Evolutionary conservation across 2,888 invertebrate genomes (phyloP).

Genomic region (Eupithecia exiguata): DNA sequence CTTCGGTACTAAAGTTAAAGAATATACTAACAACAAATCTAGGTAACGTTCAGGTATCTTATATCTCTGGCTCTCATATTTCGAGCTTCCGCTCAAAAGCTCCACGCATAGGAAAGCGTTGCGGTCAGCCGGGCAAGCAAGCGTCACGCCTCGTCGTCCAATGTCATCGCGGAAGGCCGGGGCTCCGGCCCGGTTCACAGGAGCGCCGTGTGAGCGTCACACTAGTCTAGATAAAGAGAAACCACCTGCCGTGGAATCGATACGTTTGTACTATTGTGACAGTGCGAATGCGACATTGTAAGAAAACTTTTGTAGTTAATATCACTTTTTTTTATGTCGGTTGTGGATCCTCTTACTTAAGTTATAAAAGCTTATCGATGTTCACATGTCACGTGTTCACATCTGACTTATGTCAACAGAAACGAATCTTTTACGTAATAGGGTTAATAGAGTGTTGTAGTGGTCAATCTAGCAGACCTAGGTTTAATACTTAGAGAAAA

Average conservation of each 20-base stretch:
- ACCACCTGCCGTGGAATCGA: slow-evolving; percentile 47
- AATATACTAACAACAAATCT: not conserved
- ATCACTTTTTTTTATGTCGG: not conserved
- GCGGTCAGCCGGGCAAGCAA: slow-evolving; percentile 46
- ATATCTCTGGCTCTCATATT: not conserved
- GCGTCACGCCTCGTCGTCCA: slow-evolving; percentile 44
- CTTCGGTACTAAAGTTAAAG: not conserved
- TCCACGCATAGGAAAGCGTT: slow-evolving; percentile 5
- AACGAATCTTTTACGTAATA: not conserved
- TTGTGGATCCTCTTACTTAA: not conserved
- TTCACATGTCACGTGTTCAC: too few relatives aligned
- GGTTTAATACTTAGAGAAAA: not conserved
- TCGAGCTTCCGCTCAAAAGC: slow-evolving; percentile 2
- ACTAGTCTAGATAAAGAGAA: slow-evolving; percentile 63
- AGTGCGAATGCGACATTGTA: not conserved
- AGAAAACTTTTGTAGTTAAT: slow-evolving; percentile 13
- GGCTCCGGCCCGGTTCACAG: slow-evolving; percentile 64
- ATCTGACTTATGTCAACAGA: not conserved
- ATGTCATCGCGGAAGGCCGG: slow-evolving; percentile 43
- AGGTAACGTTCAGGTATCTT: not conserved
- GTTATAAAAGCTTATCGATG: not conserved
- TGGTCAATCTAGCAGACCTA: not conserved
- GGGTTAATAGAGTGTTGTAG: not conserved
- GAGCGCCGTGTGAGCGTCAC: slow-evolving; percentile 62
- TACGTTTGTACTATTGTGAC: slow-evolving; percentile 31